A percentile compares a stretch with the other conserved stretches of the same genome.
Conservation (phyloP, 2,888 invertebrate species). For the Mimas tiliae region DNA sequence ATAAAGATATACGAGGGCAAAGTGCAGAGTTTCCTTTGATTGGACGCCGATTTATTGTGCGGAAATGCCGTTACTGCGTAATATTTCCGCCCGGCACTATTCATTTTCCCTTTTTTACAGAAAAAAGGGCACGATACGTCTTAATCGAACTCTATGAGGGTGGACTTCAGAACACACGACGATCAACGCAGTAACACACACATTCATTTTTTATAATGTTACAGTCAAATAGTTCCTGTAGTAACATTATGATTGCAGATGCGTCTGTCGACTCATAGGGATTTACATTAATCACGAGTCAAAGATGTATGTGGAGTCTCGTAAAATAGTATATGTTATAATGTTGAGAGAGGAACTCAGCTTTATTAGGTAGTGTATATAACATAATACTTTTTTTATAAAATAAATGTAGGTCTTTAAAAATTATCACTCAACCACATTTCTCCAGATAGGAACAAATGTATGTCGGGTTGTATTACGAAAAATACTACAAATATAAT, state of each 20-base stretch:
- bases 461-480: too few relatives aligned
- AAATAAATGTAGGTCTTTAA: too few relatives aligned
- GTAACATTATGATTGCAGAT: too few relatives aligned
- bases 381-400: too few relatives aligned
- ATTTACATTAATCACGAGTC: too few relatives aligned
- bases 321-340: too few relatives aligned
- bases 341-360: too few relatives aligned
- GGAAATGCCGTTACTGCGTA: slow-evolving; percentile 84
- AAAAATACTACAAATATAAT: background rate
- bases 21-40: slow-evolving; percentile 78
- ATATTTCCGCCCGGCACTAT: slow-evolving; percentile 83
- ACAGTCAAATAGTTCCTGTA: background rate
- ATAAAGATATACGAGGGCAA: slow-evolving; percentile 77
- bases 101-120: slow-evolving; percentile 82
- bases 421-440: too few relatives aligned
- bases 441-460: too few relatives aligned
- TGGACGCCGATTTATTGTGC: slow-evolving; percentile 84
- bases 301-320: too few relatives aligned
- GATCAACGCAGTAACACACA: background rate
- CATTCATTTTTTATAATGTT: background rate
- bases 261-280: too few relatives aligned
- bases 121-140: slow-evolving; percentile 83
- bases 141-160: slow-evolving; percentile 71
- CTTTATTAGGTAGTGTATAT: too few relatives aligned
- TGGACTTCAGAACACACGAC: slow-evolving; percentile 33